Percentiles rank a stretch among this genome's conserved stretches.
These are phyloP conservation scores for Panthera uncia DNA, from an alignment of 2,113 vertebrate genomes.

Conservation along the genomic window DNA sequence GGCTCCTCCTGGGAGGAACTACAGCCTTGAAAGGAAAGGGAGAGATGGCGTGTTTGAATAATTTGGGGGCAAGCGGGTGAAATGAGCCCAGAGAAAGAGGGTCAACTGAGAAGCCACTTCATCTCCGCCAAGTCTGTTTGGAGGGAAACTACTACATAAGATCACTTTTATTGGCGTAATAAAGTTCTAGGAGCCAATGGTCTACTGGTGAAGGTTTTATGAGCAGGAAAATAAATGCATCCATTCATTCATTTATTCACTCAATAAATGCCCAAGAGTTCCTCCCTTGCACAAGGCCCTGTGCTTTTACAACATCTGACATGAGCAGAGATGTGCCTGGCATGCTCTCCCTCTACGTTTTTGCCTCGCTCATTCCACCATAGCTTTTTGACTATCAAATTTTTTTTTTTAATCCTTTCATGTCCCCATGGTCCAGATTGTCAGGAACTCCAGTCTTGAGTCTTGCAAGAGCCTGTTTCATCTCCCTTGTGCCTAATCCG, in stretches of 20 bases:
- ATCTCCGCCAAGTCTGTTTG: neutral
- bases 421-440: neutral
- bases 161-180: neutral
- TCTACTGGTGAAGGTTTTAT: neutral
- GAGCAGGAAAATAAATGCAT: neutral
- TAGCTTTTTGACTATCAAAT: neutral
- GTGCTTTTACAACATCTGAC: no score
- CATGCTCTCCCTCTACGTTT: neutral
- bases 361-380: neutral
- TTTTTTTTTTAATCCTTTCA: neutral
- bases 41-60: neutral
- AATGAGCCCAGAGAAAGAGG: neutral
- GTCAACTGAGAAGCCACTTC: neutral
- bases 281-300: neutral
- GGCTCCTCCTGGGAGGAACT: neutral
- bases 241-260: neutral
- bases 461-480: neutral
- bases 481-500: neutral
- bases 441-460: neutral
- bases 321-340: neutral
- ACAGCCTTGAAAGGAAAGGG: neutral
- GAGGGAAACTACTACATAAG: neutral
- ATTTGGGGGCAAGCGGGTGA: neutral
- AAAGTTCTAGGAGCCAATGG: neutral
- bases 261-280: neutral